Evolutionary conservation across 2,888 invertebrate genomes (phyloP).

Genomic region (Diloba caeruleocephala): DNA sequence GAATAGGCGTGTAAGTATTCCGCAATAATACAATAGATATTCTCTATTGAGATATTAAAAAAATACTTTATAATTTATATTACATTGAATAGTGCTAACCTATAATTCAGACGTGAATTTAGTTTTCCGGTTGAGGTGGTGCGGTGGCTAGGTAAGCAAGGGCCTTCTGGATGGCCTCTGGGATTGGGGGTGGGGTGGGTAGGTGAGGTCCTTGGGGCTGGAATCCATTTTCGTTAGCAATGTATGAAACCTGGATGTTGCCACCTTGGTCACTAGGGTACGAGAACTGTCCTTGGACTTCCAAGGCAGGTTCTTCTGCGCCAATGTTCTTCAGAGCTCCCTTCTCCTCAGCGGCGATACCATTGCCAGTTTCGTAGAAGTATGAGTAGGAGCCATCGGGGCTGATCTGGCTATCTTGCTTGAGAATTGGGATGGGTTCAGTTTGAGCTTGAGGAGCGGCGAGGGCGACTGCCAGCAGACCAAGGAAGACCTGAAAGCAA

Average conservation of each 20-base stretch:
- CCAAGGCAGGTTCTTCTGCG: conserved; percentile 83
- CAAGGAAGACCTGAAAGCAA: conserved; percentile 77
- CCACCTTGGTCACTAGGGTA: conserved; percentile 91
- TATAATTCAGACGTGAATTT: conserved; percentile 43
- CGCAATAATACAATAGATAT: conserved; percentile 28
- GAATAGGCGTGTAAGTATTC: conserved; percentile 41
- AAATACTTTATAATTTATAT: conserved; percentile 33
- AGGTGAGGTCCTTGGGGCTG: conserved; percentile 90
- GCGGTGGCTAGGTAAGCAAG: conserved; percentile 91
- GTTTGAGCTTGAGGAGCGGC: conserved; percentile 77
- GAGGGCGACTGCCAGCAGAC: conserved; percentile 73
- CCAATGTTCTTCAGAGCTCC: conserved; percentile 88
- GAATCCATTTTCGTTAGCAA: conserved; percentile 92
- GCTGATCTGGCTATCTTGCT: conserved; percentile 85
- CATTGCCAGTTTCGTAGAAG: conserved; percentile 91
- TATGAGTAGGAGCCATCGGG: conserved; percentile 90
- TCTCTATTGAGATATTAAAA: conserved; percentile 30
- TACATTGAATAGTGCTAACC: conserved; percentile 49
- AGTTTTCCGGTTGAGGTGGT: conserved; percentile 84
- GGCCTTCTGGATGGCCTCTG: conserved; percentile 91
- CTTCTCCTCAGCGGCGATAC: conserved; percentile 88
- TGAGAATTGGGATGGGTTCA: conserved; percentile 86
- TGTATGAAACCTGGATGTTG: conserved; percentile 89
- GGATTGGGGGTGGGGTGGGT: conserved; percentile 92
- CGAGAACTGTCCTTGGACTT: conserved; percentile 90